Evolutionary conservation across 35 echinoderm and acorn worm species (phyloP), one percentile per base, ranked within the genome.

Genomic region (Nesometra sesokonis): DNA sequence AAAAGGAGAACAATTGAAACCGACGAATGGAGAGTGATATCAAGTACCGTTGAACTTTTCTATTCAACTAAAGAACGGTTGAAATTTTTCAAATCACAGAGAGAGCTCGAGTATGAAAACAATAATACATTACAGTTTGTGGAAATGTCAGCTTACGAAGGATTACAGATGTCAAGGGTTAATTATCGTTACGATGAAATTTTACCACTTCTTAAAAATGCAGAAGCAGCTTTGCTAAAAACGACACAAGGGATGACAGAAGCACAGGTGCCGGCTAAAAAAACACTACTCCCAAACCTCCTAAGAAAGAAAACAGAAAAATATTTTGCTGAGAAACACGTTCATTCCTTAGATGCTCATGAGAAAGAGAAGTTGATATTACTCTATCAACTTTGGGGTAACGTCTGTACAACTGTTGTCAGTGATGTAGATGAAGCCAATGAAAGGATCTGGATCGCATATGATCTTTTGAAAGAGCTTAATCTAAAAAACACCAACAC

Each of bases 191-290:
- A 85, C 0, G 87, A 94, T 34, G 57, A 40, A n/a, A 85, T 94
- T 33, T 47, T 90, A 34, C 89, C 87, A 36, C 83, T 90, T 35
- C 84, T 99, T n/a, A 37, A 87, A 37, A 84, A 92, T 79, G 92
- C 90, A 17, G 90, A 94, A 37, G 77, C 77, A 8, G 46, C 46
- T 37, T 39, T 99, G 15, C 77, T 82, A 7, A 82, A 83, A 67
- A 27, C 21, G 0, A 67, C 8, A 3, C 7, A 67, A 1, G n/a
- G n/a, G n/a, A n/a, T n/a, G n/a, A 43, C 39, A 15, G 5, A 43
- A 43, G 39, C 4, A 15, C 5, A 7, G 15, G 5, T 7, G 15
- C 39, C 39, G 4, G 9, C 9, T 17, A 67, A 67, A 67, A 27
- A 27, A 67, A 19, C 52, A 11, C 23, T 67, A 17, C 2, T 67